Evolutionary conservation across 2,797 vertebrate genomes (phyloP), one percentile per base, ranked within the genome.

Genomic region (Columba guinea): DNA sequence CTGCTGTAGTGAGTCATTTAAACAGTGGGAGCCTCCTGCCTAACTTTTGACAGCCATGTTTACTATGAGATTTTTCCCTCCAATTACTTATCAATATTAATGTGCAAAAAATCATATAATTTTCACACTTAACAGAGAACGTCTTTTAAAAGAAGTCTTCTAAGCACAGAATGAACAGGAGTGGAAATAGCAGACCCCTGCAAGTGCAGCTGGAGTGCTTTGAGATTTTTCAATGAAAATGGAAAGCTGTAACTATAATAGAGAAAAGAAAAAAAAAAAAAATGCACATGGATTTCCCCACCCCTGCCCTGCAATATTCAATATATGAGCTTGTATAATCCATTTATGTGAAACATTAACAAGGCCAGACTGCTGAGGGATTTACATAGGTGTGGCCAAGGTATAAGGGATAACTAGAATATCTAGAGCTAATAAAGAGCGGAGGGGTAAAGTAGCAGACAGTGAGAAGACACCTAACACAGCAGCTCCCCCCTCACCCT

Each of bases 271-370:
- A 39, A 39, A 39, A 39, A 39, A 65, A 27, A 5, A 48, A 28
- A 4, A 20, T 0, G 0, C 16, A 14, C 2, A 0, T 55, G 21
- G 37, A 68, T 73, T 59, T 82, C 8, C 28, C 23, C 24, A 44
- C 5, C 37, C n/a, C 39, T 77, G 17, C 34, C 30, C 24, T 81
- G 24, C 35, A 84, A 51, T 7, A 37, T 7, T 9, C 22, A 68
- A 34, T 20, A 11, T 11, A 23, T 17, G 24, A 77, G 19, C 11
- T 41, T 24, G 13, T 52, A 39, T 30, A 85, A 92, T 58, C 46
- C 46, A 55, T 13, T 69, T 41, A 63, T 30, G 18, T 7, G 11
- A 92, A 77, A 65, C n/a, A 71, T 49, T n/a, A 87, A 27, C 27
- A 68, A 77, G 30, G 53, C 6, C 6, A 3, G 49, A 32, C 30